Percentiles rank a stretch among this genome's conserved stretches.
Conservation (phyloP, 1,140 invertebrate genomes). For the Drosophila insularis region DNA sequence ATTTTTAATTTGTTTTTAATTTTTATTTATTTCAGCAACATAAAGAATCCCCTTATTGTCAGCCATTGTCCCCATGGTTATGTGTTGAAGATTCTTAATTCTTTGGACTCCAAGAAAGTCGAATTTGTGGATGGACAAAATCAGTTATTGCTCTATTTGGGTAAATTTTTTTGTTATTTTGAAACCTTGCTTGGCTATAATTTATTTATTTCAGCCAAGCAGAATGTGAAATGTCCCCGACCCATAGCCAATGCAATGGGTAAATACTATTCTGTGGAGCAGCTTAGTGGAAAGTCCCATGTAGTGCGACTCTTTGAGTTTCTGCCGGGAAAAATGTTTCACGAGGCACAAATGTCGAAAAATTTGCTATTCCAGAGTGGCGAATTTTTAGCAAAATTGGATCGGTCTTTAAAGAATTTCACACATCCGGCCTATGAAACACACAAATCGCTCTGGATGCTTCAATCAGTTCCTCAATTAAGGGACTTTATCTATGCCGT, state of each 20-base stretch:
- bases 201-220: constrained; percentile 82
- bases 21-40: constrained; percentile 74
- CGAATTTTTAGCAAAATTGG: constrained; percentile 86
- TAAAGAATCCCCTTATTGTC: constrained; percentile 85
- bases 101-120: constrained; percentile 88
- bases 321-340: constrained; percentile 88
- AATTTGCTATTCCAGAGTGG: constrained; percentile 88
- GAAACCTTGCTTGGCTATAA: too few relatives aligned
- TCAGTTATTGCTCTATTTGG: constrained; percentile 86
- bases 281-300: constrained; percentile 84
- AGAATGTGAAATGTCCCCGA: constrained; percentile 86
- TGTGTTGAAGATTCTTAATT: constrained; percentile 92
- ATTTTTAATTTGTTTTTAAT: background rate
- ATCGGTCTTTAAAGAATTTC: constrained; percentile 87
- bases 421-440: constrained; percentile 87
- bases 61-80: constrained; percentile 86
- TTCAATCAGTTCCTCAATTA: constrained; percentile 87
- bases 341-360: constrained; percentile 84
- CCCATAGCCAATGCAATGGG: constrained; percentile 87
- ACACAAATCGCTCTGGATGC: constrained; percentile 88
- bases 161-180: constrained; percentile 79
- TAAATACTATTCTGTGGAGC: constrained; percentile 85
- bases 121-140: constrained; percentile 88
- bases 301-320: constrained; percentile 89
- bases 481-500: constrained; percentile 88